These are phyloP conservation scores for Arrhamphus sclerolepis DNA, from an alignment of 2,797 vertebrate species.

Conservation along the genomic window DNA sequence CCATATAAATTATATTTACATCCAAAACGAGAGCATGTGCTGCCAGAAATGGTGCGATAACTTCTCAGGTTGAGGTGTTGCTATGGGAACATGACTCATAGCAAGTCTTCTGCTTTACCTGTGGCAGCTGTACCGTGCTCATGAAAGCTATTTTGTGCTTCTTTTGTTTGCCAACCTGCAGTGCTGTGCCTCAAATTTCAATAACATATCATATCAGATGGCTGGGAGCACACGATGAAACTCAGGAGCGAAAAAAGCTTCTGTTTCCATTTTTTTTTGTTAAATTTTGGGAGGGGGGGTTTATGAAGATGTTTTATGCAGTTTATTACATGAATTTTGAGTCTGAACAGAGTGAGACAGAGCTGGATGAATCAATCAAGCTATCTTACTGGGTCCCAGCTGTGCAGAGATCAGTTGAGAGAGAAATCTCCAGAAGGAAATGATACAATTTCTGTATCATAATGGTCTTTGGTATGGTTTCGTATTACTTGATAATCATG, in stretches of 20 bases:
- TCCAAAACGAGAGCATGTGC: conserved; percentile 51
- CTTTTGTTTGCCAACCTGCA: conserved; percentile 73
- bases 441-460: neutral
- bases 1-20: conserved; percentile 63
- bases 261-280: conserved; percentile 6
- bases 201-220: conserved; percentile 58
- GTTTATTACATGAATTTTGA: conserved; percentile 13
- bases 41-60: conserved; percentile 73
- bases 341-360: conserved; percentile 5
- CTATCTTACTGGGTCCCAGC: neutral
- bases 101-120: conserved; percentile 74
- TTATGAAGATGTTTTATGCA: conserved; percentile 15
- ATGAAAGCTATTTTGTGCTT: conserved; percentile 68
- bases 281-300: neutral
- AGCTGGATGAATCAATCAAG: conserved; percentile 9
- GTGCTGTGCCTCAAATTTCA: conserved; percentile 48
- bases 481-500: too few relatives aligned
- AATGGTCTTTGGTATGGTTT: conserved; percentile 1
- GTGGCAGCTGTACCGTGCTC: conserved; percentile 76
- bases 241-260: conserved; percentile 22
- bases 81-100: conserved; percentile 83
- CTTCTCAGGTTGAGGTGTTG: conserved; percentile 69
- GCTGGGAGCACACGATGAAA: conserved; percentile 32
- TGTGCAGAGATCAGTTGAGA: neutral
- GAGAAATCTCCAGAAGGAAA: neutral